Conservation (phyloP, 2,113 vertebrate genomes). For the Riparia riparia region DNA sequence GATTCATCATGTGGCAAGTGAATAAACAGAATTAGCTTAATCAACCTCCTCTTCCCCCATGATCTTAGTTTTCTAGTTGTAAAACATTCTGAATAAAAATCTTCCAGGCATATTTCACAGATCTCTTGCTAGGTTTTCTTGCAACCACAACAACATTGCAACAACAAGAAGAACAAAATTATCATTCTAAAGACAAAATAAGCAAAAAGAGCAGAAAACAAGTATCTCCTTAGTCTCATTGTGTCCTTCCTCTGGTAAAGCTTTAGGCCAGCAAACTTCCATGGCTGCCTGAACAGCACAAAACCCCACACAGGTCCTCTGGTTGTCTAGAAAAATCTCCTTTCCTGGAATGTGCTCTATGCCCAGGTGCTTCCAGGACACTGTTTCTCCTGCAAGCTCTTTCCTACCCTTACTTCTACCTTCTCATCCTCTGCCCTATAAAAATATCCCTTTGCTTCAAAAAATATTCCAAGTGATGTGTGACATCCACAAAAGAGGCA, state of each 20-base stretch:
- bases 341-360: neutral
- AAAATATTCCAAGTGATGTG: neutral
- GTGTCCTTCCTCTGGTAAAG: neutral
- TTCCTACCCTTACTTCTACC: neutral
- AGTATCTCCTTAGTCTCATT: neutral
- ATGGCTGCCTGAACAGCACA: neutral
- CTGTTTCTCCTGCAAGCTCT: neutral
- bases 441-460: neutral
- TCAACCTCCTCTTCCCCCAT: rapidly evolving
- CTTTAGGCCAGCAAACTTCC: neutral
- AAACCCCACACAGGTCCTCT: neutral
- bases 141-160: neutral
- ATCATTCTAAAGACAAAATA: neutral
- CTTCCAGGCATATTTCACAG: neutral
- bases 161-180: neutral
- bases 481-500: neutral
- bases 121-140: neutral
- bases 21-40: neutral
- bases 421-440: neutral
- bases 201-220: neutral
- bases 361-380: neutral
- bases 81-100: neutral
- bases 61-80: neutral
- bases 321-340: neutral
- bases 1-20: neutral